Evolutionary conservation across 2,113 vertebrate genomes (phyloP), one percentile per base, ranked within the genome.

Genomic region (Todiramphus chloris): DNA sequence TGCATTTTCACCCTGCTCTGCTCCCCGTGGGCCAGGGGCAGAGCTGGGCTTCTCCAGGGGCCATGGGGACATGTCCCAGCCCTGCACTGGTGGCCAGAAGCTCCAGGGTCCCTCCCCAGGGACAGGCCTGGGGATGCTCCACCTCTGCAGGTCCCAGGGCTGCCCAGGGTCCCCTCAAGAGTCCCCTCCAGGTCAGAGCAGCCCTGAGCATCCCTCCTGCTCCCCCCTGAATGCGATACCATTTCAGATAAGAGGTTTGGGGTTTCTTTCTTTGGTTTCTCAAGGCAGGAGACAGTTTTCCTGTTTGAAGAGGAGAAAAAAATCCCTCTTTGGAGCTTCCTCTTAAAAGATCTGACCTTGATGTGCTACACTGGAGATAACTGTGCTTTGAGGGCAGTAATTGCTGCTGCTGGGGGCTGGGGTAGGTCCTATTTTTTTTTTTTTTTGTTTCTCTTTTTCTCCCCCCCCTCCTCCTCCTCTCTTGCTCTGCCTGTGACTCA

Each of bases 401-500:
- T 48, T 24, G 48, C 31, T 30, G 0, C 33, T 16, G 41, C 76
- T 8, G 69, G 78, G 55, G 69, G 18, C 41, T 48, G 41, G 28
- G 31, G 4, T 15, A 43, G 39, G 18, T 19, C 5, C 24, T 33
- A 18, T 46, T 17, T n/a, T 14, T 43, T 9, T 39, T 35, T 41
- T 23, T 17, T 16, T 19, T 12, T 20, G 6, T 37, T 51, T 41
- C 12, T 37, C 23, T 66, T 11, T 2, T 8, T 56, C 11, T 37
- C 4, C 23, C n/a, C 2, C 21, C 12, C 19, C 12, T 13, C 37
- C 6, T 5, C 3, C 21, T 89, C 91, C 92, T 97, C 96, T 81
- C 93, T 94, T 63, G 56, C 95, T 92, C 81, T 94, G 89, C 48
- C 95, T 95, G 90, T 97, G 98, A 98, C 96, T 98, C 98, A 98